Evolutionary conservation across 2,113 vertebrate genomes (phyloP).

Genomic region (Ondatra zibethicus): DNA sequence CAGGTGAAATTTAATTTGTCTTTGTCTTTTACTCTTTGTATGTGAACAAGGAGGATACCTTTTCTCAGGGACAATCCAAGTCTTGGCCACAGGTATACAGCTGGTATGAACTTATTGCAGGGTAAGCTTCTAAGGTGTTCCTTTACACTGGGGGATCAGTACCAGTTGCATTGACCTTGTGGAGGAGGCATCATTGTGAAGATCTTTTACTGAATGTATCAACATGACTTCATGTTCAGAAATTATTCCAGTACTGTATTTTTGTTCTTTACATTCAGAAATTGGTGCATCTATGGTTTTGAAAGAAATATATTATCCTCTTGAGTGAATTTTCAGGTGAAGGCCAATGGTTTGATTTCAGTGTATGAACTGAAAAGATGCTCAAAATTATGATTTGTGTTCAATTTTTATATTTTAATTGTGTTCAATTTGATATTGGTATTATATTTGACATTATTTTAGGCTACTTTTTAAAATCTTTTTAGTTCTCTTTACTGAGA

Average conservation of each 20-base stretch:
- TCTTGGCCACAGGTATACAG: neutral
- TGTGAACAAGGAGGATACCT: neutral
- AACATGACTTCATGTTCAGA: slow-evolving; percentile 14
- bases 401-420: neutral
- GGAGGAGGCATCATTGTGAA: slow-evolving; percentile 1
- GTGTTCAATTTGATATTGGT: neutral
- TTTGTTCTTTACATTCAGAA: slow-evolving; percentile 13
- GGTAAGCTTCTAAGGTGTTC: neutral
- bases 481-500: neutral
- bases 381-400: slow-evolving; percentile 47
- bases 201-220: neutral
- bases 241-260: slow-evolving; percentile 3
- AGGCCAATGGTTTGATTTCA: neutral
- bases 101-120: neutral
- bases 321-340: neutral
- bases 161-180: neutral
- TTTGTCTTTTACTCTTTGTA: neutral
- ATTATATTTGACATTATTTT: neutral
- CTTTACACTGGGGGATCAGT: neutral
- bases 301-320: slow-evolving; percentile 10
- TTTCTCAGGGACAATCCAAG: neutral
- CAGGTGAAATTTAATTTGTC: slow-evolving; percentile 44
- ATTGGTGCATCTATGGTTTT: neutral
- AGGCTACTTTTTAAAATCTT: neutral
- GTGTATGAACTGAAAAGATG: slow-evolving; percentile 6